phyloP scores from a whole-genome alignment of 2,113 vertebrate genomes.

The Hydrolagus affinis region DNA sequence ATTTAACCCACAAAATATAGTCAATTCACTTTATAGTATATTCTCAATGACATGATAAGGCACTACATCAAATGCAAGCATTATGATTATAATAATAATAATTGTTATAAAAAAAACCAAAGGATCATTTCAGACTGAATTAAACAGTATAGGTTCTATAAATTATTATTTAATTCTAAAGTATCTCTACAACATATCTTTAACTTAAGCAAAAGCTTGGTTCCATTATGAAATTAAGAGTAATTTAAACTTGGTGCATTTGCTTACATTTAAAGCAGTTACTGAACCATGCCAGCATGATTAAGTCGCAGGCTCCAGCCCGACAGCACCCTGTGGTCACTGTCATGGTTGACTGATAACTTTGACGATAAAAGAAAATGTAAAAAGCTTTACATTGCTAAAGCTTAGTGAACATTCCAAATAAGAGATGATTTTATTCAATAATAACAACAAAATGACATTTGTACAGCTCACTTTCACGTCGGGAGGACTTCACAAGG shows the following conservation, averaged over 20 bases:
- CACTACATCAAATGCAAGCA: no score
- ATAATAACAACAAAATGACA: no score
- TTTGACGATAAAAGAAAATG: not conserved
- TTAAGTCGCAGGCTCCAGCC: not conserved
- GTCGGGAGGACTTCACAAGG: no score
- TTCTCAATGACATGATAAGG: no score
- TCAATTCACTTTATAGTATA: no score
- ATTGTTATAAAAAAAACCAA: not conserved
- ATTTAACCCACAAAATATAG: no score
- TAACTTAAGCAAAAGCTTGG: not conserved
- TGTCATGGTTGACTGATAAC: not conserved
- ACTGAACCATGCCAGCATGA: not conserved
- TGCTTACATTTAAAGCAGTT: not conserved
- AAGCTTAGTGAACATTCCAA: not conserved
- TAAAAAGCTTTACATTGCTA: not conserved
- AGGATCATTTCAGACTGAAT: not conserved
- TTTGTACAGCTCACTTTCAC: no score
- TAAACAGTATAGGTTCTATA: not conserved
- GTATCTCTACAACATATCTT: not conserved
- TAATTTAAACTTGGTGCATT: not conserved
- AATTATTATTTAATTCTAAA: not conserved
- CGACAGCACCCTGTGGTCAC: not conserved
- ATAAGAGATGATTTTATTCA: not conserved
- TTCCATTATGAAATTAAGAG: not conserved
- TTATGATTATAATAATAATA: no score